Evolutionary conservation across 2,888 invertebrate species (phyloP), one percentile per base, ranked within the genome.

Genomic region (Sesamia inferens): DNA sequence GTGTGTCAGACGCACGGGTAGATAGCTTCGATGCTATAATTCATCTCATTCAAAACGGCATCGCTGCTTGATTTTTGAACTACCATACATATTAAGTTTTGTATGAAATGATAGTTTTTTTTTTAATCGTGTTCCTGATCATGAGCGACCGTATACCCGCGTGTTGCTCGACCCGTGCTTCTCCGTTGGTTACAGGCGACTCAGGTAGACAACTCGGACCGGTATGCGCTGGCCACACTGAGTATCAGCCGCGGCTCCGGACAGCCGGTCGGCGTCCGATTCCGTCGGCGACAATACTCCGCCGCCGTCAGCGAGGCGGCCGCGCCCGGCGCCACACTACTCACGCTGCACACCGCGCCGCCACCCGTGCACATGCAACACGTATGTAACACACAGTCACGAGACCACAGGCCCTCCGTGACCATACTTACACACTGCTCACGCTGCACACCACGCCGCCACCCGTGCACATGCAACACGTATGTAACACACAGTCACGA

Each of bases 221-320:
- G 98, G 69, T 98, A 98, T 92, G 98, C 99, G 0, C 95, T 99
- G 76, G 98, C 98, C 1, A 99, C 99, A 0, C 96, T 99, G 70
- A 97, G 98, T 19, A 96, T 99, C 96, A 97, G 93, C 94, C 97
- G 62, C 97, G 97, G 87, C 96, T 97, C 79, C 96, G 97, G 71
- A 97, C 97, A 3, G 88, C 94, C 47, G 5, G 48, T 51, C 91
- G 94, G 96, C 57, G 96, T 98, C 72, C 97, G 97, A 84, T 99
- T 99, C 95, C 94, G 97, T 22, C 97, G 98, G 83, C 97, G 97
- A 68, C 97, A 97, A 76, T 99, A 97, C 93, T 93, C 97, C 68
- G 97, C 98, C 76, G 97, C 97, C 44, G 97, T 98, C 31, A 96
- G 98, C 48, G 99, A 99, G 94, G 98, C 98, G 88, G 97, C 98